These are phyloP conservation scores for Pheosia tremula DNA, from an alignment of 2,888 invertebrate genomes.

Conservation along the genomic window DNA sequence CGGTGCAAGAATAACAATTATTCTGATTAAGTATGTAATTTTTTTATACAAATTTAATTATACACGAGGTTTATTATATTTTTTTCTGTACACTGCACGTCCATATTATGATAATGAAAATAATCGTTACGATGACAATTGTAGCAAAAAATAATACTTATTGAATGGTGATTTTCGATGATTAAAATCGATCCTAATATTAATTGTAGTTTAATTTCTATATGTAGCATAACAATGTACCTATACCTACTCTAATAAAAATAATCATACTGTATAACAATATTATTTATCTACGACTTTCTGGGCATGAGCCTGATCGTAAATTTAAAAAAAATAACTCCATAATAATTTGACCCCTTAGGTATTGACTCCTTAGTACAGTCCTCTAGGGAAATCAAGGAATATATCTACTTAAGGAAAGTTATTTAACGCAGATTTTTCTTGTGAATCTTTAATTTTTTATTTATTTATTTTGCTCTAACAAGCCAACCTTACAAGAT, in stretches of 20 bases:
- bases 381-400: no score
- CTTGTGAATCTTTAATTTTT: no score
- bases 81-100: neutral
- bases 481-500: no score
- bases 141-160: conserved; percentile 20
- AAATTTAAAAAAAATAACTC: no score
- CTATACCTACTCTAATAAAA: neutral
- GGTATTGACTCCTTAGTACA: no score
- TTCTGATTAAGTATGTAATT: conserved; percentile 1
- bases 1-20: conserved; percentile 2
- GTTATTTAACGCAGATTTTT: no score
- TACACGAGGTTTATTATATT: conserved; percentile 1
- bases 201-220: conserved; percentile 35
- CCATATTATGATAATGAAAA: neutral
- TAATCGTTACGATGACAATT: neutral
- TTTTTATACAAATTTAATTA: neutral
- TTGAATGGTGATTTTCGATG: conserved; percentile 43
- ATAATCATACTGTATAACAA: no score
- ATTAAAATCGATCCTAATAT: conserved; percentile 55
- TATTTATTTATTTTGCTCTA: no score
- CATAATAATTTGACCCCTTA: no score
- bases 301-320: no score
- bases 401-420: no score
- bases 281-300: no score
- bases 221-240: neutral